Evolutionary conservation across 2,113 vertebrate genomes (phyloP).

Genomic region (Hippolais icterina): DNA sequence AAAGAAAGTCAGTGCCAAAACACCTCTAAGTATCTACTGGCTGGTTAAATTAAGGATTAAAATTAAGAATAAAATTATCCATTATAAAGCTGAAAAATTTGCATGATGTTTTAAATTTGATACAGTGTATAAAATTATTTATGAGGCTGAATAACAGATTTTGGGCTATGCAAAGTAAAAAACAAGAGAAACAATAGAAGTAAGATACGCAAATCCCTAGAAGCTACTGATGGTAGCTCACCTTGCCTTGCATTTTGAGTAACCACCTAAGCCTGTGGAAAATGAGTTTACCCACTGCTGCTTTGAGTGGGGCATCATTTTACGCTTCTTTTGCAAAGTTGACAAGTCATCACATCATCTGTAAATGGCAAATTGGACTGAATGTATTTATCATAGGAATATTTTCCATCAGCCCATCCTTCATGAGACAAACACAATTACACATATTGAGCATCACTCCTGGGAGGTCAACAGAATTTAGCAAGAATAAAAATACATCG

Average conservation of each 20-base stretch:
- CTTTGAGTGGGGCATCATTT: neutral
- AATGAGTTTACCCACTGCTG: neutral
- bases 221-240: neutral
- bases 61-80: neutral
- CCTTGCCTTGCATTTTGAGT: neutral
- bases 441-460: neutral
- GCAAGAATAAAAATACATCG: constrained; percentile 9
- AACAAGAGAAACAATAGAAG: neutral
- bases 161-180: neutral
- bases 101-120: neutral
- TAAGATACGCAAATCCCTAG: neutral
- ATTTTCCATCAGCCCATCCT: constrained; percentile 3
- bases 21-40: neutral
- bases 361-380: neutral
- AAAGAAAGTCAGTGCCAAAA: neutral
- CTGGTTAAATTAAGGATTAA: neutral
- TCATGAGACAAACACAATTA: constrained; percentile 10
- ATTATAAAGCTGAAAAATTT: neutral
- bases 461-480: neutral
- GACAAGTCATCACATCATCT: constrained; percentile 19
- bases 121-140: neutral
- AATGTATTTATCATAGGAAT: neutral
- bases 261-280: neutral
- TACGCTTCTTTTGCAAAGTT: neutral
- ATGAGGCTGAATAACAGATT: neutral